These are phyloP conservation scores for Hippoglossus stenolepis DNA, from an alignment of 2,113 vertebrate genomes.

Conservation along the genomic window DNA sequence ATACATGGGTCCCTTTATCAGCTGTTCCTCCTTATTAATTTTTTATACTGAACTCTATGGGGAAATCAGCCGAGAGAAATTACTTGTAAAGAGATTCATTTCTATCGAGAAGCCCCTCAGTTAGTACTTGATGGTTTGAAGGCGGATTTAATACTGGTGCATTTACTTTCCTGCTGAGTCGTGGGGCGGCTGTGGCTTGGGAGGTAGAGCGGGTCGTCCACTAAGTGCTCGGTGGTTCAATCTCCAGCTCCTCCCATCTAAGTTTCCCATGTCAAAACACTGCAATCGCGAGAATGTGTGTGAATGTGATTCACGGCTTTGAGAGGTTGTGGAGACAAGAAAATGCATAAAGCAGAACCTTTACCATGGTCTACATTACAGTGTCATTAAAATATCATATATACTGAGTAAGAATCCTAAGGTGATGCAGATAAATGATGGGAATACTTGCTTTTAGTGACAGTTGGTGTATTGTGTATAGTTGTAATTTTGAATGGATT, in stretches of 20 bases:
- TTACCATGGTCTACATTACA: background rate
- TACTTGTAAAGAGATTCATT: constrained; percentile 72
- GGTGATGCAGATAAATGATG: no score
- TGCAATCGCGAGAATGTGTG: background rate
- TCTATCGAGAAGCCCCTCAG: constrained; percentile 46
- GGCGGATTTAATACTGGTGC: constrained; percentile 47
- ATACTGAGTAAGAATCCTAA: background rate
- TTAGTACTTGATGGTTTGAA: constrained; percentile 54
- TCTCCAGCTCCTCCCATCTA: background rate
- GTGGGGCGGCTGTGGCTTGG: background rate
- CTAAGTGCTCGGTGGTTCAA: background rate
- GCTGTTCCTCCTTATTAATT: constrained; percentile 70
- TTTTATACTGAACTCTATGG: constrained; percentile 74
- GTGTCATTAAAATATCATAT: background rate
- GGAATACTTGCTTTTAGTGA: no score
- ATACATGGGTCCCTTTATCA: constrained; percentile 72
- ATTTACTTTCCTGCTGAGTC: constrained; percentile 29
- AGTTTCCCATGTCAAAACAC: background rate
- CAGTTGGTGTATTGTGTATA: no score
- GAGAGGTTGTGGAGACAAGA: background rate
- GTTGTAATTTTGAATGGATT: no score
- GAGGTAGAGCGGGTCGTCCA: background rate
- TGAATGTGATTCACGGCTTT: background rate
- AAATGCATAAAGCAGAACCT: background rate
- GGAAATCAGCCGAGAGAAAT: constrained; percentile 76